Evolutionary conservation across 1,140 invertebrate genomes (phyloP), one percentile per base, ranked within the genome.

Genomic region (Eurosta solidaginis): DNA sequence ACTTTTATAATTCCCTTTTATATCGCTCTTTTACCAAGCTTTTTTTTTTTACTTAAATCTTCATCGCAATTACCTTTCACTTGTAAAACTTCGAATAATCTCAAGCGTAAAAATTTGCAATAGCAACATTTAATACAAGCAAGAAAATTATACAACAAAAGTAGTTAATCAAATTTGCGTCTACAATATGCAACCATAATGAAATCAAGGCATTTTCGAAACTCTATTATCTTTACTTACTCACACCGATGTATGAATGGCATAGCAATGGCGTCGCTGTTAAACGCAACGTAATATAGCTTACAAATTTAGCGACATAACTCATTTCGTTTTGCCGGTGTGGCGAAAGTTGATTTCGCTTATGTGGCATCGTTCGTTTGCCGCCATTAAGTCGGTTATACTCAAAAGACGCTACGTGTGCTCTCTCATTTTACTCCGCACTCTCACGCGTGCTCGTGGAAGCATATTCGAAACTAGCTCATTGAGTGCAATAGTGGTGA

Each of bases 181-280:
- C 59, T 68, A 22, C 33, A 68, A 68, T 63, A 63, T 29, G 54
- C 54, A 63, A n/a, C 59, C 59, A 68, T 68, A 68, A 68, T 40
- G 59, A 68, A 68, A 68, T 68, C 59, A 68, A 68, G 59, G 33
- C 59, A 68, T 68, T 68, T 68, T 68, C 59, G 59, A 68, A 68
- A 68, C 40, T 68, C 59, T 68, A 68, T 68, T 68, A 68, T 68
- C 6, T 33, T 68, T 33, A 9, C 59, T 36, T 33, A 36, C 59
- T 40, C 59, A 68, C 33, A 68, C 59, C n/a, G 3, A 22, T 5
- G 7, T 22, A 52, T 22, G 1, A 6, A 50, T 20, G n/a, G 6
- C 49, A 20, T 7, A 52, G 4, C 7, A n/a, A 25, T 20, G 3
- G 45, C 12, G 0, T 47, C 12, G 45, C 2, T n/a, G n/a, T n/a